These are phyloP conservation scores for Glyphotaelius pellucidus DNA, from an alignment of 2,888 invertebrate species.

Conservation along the genomic window DNA sequence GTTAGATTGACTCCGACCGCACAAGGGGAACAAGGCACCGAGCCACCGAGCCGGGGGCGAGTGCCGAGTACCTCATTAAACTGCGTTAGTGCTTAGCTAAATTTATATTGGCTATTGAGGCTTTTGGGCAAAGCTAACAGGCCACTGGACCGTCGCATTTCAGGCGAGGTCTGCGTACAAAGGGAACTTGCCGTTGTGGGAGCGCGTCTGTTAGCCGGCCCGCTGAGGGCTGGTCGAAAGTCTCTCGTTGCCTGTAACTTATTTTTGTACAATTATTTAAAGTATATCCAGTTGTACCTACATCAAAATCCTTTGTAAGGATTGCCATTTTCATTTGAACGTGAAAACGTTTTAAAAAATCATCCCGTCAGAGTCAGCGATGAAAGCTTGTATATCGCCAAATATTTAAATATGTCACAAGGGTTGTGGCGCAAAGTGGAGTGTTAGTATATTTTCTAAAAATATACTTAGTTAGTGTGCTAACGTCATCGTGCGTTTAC, in stretches of 20 bases:
- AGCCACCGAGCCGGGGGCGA: constrained; percentile 7
- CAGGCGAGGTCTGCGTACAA: constrained; percentile 38
- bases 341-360: too few species aligned
- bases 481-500: too few species aligned
- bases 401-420: too few species aligned
- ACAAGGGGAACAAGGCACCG: background rate
- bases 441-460: too few species aligned
- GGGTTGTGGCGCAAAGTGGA: too few species aligned
- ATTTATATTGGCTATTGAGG: constrained; percentile 64
- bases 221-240: background rate
- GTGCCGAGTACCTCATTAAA: constrained; percentile 54
- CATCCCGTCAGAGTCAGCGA: too few species aligned
- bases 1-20: constrained; percentile 29
- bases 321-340: too few species aligned
- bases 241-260: background rate
- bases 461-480: too few species aligned
- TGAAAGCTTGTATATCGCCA: too few species aligned
- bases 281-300: background rate
- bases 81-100: constrained; percentile 59
- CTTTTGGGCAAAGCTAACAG: constrained; percentile 62
- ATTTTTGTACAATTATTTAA: background rate
- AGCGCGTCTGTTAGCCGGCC: background rate
- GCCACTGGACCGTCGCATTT: constrained; percentile 58
- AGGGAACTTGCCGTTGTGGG: constrained; percentile 3
- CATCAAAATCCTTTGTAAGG: too few species aligned